These are phyloP conservation scores for Ladona fulva DNA, from an alignment of 1,140 invertebrate genomes.

Conservation along the genomic window DNA sequence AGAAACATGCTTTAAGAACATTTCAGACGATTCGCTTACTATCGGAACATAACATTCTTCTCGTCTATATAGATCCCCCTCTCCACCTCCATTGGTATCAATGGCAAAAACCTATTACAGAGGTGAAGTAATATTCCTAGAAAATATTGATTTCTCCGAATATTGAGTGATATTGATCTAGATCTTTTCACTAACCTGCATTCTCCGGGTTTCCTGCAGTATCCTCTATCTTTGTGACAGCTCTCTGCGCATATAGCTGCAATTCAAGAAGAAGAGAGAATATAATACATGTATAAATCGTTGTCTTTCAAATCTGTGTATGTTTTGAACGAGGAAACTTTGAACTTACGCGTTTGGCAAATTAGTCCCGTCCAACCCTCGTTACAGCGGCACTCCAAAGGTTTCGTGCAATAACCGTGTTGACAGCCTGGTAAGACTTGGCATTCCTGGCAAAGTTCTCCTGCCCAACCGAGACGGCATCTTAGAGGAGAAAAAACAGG, in stretches of 20 bases:
- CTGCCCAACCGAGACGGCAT: constrained; percentile 74
- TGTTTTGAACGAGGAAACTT: too few species aligned
- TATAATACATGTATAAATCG: too few species aligned
- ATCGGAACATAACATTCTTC: too few species aligned
- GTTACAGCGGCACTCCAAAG: constrained; percentile 73
- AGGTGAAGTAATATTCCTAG: too few species aligned
- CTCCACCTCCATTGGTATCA: too few species aligned
- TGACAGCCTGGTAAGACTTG: constrained; percentile 69
- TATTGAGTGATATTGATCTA: too few species aligned
- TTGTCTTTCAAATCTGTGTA: too few species aligned
- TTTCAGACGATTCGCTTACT: too few species aligned
- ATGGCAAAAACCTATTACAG: too few species aligned
- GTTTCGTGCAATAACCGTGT: constrained; percentile 70
- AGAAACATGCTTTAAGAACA: too few species aligned
- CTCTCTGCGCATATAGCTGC: constrained; percentile 71
- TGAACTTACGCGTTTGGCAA: constrained; percentile 70
- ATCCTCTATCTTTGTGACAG: constrained; percentile 74
- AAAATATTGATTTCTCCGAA: too few species aligned
- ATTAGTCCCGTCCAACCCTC: constrained; percentile 80
- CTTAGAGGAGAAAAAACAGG: constrained; percentile 29
- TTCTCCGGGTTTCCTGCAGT: constrained; percentile 71
- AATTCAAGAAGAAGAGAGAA: constrained; percentile 18
- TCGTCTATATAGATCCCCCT: too few species aligned
- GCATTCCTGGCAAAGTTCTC: constrained; percentile 68
- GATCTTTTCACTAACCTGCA: constrained; percentile 40